These are phyloP conservation scores for Sphyrna mokarran DNA, from an alignment of 2,113 vertebrate genomes.

Conservation along the genomic window DNA sequence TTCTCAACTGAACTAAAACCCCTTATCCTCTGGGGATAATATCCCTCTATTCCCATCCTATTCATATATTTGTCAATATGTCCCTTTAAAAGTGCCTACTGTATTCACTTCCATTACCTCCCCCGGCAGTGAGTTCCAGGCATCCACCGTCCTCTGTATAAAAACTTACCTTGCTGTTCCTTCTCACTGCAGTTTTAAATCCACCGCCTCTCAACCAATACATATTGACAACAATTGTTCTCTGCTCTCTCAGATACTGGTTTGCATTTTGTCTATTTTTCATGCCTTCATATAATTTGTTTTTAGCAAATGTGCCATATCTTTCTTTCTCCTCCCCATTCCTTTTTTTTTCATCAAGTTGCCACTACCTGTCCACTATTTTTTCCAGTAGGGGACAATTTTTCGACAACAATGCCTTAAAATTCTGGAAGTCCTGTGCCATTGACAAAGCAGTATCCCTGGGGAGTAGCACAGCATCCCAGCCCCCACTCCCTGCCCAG, in stretches of 20 bases:
- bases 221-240: background rate
- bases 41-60: too few species aligned
- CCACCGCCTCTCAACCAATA: background rate
- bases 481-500: too few species aligned
- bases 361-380: background rate
- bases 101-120: too few species aligned
- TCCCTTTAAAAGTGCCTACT: too few species aligned
- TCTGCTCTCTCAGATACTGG: background rate
- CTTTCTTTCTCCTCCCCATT: background rate
- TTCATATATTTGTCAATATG: too few species aligned
- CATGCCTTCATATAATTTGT: background rate
- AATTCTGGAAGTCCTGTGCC: background rate
- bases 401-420: background rate
- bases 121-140: too few species aligned
- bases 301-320: background rate
- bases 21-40: too few species aligned
- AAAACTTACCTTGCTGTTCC: too few species aligned
- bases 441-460: background rate
- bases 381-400: background rate
- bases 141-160: too few species aligned
- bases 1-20: too few species aligned
- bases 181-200: too few species aligned
- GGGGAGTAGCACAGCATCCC: background rate
- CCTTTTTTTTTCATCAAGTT: background rate
- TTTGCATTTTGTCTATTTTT: background rate